Evolutionary conservation across 2,113 vertebrate genomes (phyloP).

Genomic region (Prunella fulvescens): DNA sequence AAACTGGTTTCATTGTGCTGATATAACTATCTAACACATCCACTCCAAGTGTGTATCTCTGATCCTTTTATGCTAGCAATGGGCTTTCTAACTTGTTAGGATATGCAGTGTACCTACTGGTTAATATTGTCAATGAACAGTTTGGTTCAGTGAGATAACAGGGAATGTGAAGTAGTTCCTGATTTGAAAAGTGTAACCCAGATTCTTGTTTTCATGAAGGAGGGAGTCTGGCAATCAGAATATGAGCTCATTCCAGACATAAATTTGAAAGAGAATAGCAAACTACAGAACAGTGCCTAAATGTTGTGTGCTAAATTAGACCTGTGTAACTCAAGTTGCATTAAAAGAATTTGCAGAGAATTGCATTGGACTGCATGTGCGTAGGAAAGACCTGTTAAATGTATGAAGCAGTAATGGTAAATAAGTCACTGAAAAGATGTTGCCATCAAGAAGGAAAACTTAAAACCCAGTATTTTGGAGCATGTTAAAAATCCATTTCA

Average conservation of each 20-base stretch:
- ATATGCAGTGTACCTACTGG: neutral
- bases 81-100: neutral
- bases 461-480: neutral
- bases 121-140: neutral
- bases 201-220: neutral
- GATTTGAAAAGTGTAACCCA: neutral
- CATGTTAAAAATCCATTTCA: neutral
- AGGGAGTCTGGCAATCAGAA: neutral
- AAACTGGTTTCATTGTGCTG: neutral
- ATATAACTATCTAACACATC: neutral
- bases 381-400: neutral
- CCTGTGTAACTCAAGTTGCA: neutral
- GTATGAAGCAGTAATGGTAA: neutral
- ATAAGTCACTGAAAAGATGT: neutral
- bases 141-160: neutral
- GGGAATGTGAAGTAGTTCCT: neutral
- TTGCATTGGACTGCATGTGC: neutral
- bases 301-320: neutral
- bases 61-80: neutral
- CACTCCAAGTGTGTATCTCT: neutral
- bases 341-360: neutral
- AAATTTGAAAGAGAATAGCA: neutral
- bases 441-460: neutral
- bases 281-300: neutral
- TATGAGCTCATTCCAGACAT: neutral